Evolutionary conservation across 1,140 invertebrate species (phyloP), one percentile per base, ranked within the genome.

Genomic region (Pachypsylla venusta): DNA sequence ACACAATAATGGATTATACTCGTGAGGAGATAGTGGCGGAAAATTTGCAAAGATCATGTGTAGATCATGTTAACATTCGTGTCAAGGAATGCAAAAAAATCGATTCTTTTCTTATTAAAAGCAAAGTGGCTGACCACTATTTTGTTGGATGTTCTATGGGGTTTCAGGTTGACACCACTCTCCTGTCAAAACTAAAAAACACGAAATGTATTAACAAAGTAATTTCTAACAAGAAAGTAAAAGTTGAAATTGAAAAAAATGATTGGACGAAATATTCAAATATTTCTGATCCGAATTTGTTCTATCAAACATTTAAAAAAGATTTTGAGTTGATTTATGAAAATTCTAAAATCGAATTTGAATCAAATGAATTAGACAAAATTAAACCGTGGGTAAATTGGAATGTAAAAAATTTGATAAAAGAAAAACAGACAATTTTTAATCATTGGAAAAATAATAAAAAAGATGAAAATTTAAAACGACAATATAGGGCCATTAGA

Each of bases 121-220:
- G 16, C 22, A 48, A 48, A 48, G 42, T 48, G 4, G 42, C 42
- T 48, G 42, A 48, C 42, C 42, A 48, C n/a, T 48, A 10, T 48
- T 48, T 48, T 48, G 42, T 48, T 5, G 42, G 42, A 4, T 48
- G 42, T 19, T 48, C 42, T 10, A n/a, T 48, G 22, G 5, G 42
- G 5, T 19, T 48, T 4, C 7, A 19, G 5, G 22, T 19, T 48
- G 42, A 48, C n/a, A 48, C 4, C 5, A 5, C 16, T 19, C 16
- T 4, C 4, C n/a, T 48, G n/a, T 48, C 42, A 4, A n/a, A 19
- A 48, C 42, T 48, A 19, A 48, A 48, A 48, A 48, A 48, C 16
- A 48, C 4, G 4, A 48, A 48, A 22, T 5, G 7, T 10, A 48
- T 22, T 10, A 4, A 48, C 16, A 48, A 4, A 5, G 16, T 48